A percentile compares a stretch with the other conserved stretches of the same genome.
Evolutionary conservation across 2,113 vertebrate species (phyloP).

Genomic region (Bungarus multicinctus): DNA sequence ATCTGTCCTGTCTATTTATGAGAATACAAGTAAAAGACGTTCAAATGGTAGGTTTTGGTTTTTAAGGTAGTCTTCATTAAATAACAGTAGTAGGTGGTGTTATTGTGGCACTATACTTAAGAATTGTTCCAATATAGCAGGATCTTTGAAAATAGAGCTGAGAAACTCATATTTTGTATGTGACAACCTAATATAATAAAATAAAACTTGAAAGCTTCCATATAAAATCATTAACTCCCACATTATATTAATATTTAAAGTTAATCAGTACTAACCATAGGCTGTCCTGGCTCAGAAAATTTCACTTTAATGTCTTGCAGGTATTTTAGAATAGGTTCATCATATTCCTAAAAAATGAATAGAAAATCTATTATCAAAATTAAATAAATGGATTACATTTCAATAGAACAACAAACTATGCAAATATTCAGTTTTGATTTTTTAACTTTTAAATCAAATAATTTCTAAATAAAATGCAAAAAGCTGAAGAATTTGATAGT

Average conservation of each 20-base stretch:
- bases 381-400: background rate
- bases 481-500: background rate
- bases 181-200: background rate
- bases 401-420: background rate
- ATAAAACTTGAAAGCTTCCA: background rate
- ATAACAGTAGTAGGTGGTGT: background rate
- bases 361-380: background rate
- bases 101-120: background rate
- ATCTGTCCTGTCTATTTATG: background rate
- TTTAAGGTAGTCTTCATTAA: background rate
- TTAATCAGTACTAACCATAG: slow-evolving; percentile 82
- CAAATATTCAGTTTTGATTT: background rate
- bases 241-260: background rate
- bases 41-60: background rate
- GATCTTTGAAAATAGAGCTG: background rate
- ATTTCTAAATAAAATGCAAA: background rate
- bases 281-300: slow-evolving; percentile 91
- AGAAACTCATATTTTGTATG: background rate
- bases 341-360: slow-evolving; percentile 80
- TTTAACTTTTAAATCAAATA: background rate
- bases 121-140: background rate
- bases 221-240: background rate
- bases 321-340: slow-evolving; percentile 95
- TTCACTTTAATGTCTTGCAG: slow-evolving; percentile 96
- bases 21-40: background rate